phyloP scores from a whole-genome alignment of 1,140 invertebrate genomes.

The Drosophila virilis region DNA sequence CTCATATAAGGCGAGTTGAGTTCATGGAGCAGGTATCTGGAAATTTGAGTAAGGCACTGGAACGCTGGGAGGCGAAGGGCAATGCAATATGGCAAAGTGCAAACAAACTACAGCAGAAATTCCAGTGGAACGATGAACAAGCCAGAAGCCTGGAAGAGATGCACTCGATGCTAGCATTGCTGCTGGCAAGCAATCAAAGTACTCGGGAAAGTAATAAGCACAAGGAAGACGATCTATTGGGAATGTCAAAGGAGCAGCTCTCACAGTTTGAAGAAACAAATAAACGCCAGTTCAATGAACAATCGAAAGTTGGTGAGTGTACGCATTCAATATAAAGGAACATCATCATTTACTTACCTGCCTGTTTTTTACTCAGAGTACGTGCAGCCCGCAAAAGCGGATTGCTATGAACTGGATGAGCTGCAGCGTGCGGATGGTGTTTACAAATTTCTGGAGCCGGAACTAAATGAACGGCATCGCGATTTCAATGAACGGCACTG shows the following conservation, averaged over 20 bases:
- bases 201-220: background rate
- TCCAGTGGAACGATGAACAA: constrained; percentile 30
- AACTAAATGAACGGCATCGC: constrained; percentile 61
- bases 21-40: constrained; percentile 20
- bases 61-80: constrained; percentile 12
- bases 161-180: constrained; percentile 1
- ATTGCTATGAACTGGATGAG: constrained; percentile 60
- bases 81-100: constrained; percentile 1
- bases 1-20: constrained; percentile 27
- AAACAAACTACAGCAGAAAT: background rate
- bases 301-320: constrained; percentile 33
- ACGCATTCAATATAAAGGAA: background rate
- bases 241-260: background rate
- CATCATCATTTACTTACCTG: constrained; percentile 41
- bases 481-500: constrained; percentile 77
- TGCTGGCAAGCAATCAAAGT: constrained; percentile 12
- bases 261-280: background rate
- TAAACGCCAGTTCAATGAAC: background rate
- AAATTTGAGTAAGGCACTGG: constrained; percentile 27
- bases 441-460: constrained; percentile 66
- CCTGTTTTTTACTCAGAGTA: constrained; percentile 8
- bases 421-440: constrained; percentile 56
- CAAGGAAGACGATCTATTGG: background rate
- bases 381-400: constrained; percentile 48
- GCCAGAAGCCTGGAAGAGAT: constrained; percentile 29